Percentiles rank a stretch among this genome's conserved stretches.
These are phyloP conservation scores for Poecile montanus DNA, from an alignment of 2,797 vertebrate genomes.

Conservation along the genomic window DNA sequence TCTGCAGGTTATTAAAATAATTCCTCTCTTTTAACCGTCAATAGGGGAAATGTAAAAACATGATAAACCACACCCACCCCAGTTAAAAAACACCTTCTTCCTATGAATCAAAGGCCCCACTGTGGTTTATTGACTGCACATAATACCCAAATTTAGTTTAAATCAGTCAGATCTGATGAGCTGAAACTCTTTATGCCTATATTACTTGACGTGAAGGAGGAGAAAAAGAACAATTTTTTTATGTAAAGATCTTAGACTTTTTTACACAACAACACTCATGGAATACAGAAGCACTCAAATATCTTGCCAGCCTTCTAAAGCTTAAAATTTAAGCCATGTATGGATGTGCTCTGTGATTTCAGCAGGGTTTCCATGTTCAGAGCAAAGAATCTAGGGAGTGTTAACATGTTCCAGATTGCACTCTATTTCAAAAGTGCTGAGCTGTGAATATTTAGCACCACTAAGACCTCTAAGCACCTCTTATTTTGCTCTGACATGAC, in stretches of 20 bases:
- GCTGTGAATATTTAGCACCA: not conserved
- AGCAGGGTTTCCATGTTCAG: not conserved
- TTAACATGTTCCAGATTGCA: not conserved
- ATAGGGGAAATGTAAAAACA: not conserved
- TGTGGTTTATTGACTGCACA: not conserved
- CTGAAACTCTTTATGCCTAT: not conserved
- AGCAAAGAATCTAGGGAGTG: not conserved
- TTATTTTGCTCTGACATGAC: not conserved
- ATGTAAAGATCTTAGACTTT: not conserved
- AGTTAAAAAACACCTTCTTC: not conserved
- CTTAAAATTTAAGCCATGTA: not conserved
- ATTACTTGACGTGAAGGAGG: not conserved
- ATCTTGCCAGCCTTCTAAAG: not conserved
- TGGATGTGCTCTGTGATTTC: not conserved
- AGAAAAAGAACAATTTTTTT: not conserved
- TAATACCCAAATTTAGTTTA: not conserved
- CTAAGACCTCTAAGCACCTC: not conserved
- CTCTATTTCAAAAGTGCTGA: not conserved
- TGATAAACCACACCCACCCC: fast-evolving
- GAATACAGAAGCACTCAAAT: not conserved
- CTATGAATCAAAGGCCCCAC: not conserved
- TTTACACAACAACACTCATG: not conserved
- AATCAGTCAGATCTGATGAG: not conserved
- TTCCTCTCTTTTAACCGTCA: not conserved
- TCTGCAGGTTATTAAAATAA: not conserved